Evolutionary conservation across 2,888 invertebrate species (phyloP).

Genomic region (Scaeva pyrastri): DNA sequence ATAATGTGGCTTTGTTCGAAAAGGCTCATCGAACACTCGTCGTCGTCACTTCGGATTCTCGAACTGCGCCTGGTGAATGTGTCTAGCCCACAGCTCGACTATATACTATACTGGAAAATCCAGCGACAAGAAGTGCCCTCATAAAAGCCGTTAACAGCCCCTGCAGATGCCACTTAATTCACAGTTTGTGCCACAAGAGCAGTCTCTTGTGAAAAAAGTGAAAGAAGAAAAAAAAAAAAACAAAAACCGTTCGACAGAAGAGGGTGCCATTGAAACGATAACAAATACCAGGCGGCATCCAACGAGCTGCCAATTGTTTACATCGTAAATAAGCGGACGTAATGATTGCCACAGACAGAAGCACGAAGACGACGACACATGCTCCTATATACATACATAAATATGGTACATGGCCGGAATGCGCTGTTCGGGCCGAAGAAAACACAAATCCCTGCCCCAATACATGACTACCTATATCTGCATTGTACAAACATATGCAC

Average conservation of each 20-base stretch:
- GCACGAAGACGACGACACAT: constrained; percentile 26
- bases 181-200: constrained; percentile 69
- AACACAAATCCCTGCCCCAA: constrained; percentile 4
- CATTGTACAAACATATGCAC: no score
- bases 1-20: constrained; percentile 53
- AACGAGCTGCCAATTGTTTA: constrained; percentile 72
- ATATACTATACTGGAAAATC: constrained; percentile 13
- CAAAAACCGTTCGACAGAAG: neutral
- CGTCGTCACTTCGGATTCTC: constrained; percentile 1
- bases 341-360: constrained; percentile 50
- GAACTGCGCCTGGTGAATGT: neutral
- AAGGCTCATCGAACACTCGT: constrained; percentile 19
- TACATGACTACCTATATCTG: no score
- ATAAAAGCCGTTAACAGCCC: constrained; percentile 68
- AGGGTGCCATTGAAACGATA: constrained; percentile 36
- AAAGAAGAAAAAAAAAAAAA: neutral
- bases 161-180: constrained; percentile 74
- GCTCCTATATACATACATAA: no score
- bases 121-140: constrained; percentile 68
- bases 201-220: constrained; percentile 12
- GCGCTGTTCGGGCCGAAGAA: neutral
- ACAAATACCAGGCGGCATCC: constrained; percentile 61
- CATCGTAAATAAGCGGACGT: constrained; percentile 69
- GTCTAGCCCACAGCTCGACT: neutral
- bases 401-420: neutral